Evolutionary conservation across 2,797 vertebrate genomes (phyloP).

Genomic region (Squalus acanthias): DNA sequence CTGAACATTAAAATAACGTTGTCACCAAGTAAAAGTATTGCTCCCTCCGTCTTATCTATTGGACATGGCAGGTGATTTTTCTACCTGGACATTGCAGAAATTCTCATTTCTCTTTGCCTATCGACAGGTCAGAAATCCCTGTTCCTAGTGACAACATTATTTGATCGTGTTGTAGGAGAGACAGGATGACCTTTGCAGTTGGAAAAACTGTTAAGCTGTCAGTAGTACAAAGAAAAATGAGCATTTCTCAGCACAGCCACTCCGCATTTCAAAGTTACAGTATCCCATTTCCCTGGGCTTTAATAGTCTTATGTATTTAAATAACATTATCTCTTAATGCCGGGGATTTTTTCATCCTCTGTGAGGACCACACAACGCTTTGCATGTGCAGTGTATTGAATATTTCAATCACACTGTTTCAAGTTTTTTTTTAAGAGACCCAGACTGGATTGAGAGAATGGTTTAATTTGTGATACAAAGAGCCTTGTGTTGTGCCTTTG

Average conservation of each 20-base stretch:
- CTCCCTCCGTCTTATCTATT: constrained; percentile 21
- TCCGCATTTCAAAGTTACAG: constrained; percentile 13
- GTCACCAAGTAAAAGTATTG: background rate
- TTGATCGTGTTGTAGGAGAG: constrained; percentile 12
- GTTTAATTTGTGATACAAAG: background rate
- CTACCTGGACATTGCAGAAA: background rate
- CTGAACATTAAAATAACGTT: constrained; percentile 26
- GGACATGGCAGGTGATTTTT: constrained; percentile 33
- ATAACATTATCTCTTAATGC: background rate
- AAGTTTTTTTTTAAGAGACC: background rate
- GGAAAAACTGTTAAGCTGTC: constrained; percentile 12
- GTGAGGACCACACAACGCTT: background rate
- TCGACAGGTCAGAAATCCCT: background rate
- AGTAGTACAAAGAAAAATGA: constrained; percentile 18
- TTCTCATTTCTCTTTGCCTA: constrained; percentile 34
- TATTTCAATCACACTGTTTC: background rate
- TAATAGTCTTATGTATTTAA: background rate
- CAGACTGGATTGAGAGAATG: background rate
- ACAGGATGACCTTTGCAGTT: constrained; percentile 29
- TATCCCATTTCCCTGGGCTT: background rate
- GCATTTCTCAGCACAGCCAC: background rate
- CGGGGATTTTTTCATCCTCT: background rate
- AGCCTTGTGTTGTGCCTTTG: background rate
- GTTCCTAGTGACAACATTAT: constrained; percentile 32
- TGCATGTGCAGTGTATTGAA: background rate